Conservation (phyloP, 1,140 invertebrate species). For the Linepithema humile region DNA sequence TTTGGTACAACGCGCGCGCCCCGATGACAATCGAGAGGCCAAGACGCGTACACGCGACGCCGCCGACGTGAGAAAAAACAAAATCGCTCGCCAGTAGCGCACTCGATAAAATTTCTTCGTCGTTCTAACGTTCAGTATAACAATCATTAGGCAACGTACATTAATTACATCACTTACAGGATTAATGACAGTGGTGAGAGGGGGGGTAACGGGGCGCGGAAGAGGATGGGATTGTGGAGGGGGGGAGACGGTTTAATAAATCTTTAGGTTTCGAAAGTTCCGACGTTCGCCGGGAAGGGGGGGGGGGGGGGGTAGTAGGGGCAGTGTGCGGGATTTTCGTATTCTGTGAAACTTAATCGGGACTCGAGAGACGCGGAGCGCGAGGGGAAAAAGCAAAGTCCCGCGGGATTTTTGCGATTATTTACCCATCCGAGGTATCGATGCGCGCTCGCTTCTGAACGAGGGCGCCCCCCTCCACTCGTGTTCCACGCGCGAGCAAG, state of each 20-base stretch:
- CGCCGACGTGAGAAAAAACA: constrained; percentile 72
- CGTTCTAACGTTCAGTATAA: constrained; percentile 72
- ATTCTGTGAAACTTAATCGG: constrained; percentile 48
- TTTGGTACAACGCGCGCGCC: neutral
- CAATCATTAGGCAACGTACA: constrained; percentile 79
- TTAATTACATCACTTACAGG: constrained; percentile 75
- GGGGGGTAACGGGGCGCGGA: neutral
- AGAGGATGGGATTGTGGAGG: neutral
- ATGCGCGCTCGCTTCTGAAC: constrained; percentile 1
- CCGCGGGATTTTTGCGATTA: neutral
- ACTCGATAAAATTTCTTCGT: constrained; percentile 79
- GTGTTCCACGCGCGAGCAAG: neutral
- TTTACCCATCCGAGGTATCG: neutral
- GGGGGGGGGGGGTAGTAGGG: neutral
- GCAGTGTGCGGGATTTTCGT: neutral
- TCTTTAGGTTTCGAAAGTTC: neutral
- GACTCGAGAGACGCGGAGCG: constrained; percentile 17
- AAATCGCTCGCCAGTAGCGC: constrained; percentile 78
- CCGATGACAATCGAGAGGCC: constrained; percentile 58
- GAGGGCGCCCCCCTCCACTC: neutral
- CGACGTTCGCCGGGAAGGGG: neutral
- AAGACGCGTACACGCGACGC: constrained; percentile 44
- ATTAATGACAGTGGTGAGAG: constrained; percentile 54
- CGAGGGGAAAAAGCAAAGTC: constrained; percentile 15
- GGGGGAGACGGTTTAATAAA: neutral